Base-by-base conservation (phyloP, 1,140 invertebrate species). In the Aphelinus certus region DNA sequence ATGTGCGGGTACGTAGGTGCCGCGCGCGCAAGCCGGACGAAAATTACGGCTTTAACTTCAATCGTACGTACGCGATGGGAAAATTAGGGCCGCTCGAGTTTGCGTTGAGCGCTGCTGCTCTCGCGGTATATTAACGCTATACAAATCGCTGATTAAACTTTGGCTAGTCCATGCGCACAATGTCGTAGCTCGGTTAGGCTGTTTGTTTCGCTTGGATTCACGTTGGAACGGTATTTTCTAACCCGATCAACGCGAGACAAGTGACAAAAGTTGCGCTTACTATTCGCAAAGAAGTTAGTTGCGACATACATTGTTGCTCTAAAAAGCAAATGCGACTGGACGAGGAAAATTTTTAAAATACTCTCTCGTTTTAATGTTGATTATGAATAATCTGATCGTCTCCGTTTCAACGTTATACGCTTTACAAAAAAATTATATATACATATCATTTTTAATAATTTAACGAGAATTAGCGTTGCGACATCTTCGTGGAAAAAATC, bases 271-370 rank as follows among this genome's bases (percentile, higher is more conserved):
- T 26, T 7, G 4, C 2, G 9, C 56, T 9, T 1, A 26, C 10
- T 26, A 26, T 26, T 26, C 26, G 26, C 26, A 26, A 26, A 26
- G 26, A 26, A 26, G 26, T 26, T 26, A 26, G 45, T 43, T 51
- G 51, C 53, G 56, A 56, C n/a, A 58, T 57, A 57, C 49, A 60
- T 7, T 49, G 10, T 60, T 51, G 67, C 48, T 57, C 47, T 69
- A 60, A 46, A 48, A 51, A 1, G 0, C 10, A 57, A 60, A 2
- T 60, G 26, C 26, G 26, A 26, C 26, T 26, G 26, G 26, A 26
- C 26, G 26, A 26, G 26, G 26, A 26, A 26, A 26, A 26, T 26
- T 26, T 26, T 26, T 26, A 26, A 26, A 26, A 26, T 26, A 26
- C 26, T 26, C 26, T 26, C 26, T 26, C 26, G 26, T 26, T 26